phyloP scores from a whole-genome alignment of 2,888 invertebrate species.

The Notocelia uddmanniana region DNA sequence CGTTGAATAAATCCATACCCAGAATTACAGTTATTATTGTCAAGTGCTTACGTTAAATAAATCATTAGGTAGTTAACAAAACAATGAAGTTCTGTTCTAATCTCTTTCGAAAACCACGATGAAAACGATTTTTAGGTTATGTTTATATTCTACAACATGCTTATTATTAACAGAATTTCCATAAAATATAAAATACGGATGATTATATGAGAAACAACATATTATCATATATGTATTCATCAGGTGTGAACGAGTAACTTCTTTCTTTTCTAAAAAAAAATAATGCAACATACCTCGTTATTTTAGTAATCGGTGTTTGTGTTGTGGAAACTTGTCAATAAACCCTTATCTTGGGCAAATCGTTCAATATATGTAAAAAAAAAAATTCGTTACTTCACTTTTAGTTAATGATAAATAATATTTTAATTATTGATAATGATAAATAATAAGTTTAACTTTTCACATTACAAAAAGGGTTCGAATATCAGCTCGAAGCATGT shows the following conservation, averaged over 20 bases:
- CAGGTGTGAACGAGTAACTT: background rate
- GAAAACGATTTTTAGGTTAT: constrained; percentile 17
- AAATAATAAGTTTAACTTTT: no score
- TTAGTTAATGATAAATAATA: no score
- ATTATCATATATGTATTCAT: background rate
- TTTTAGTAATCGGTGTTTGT: background rate
- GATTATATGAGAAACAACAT: background rate
- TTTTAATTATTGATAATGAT: no score
- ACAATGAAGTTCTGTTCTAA: background rate
- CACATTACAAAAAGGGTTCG: no score
- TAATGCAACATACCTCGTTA: background rate
- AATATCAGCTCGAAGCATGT: no score
- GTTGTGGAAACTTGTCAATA: no score
- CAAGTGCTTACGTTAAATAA: background rate
- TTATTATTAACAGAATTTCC: background rate
- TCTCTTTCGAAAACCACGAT: constrained; percentile 1
- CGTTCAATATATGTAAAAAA: no score
- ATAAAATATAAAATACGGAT: background rate
- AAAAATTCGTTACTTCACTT: no score
- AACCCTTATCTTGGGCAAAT: no score
- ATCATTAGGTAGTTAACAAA: background rate
- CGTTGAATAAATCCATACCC: background rate
- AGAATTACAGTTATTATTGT: background rate
- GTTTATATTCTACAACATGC: background rate
- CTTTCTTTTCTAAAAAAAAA: background rate